A percentile compares a stretch with the other conserved stretches of the same genome.
These are phyloP conservation scores for Serranus cabrilla DNA, from an alignment of 2,797 vertebrate species.

Conservation along the genomic window DNA sequence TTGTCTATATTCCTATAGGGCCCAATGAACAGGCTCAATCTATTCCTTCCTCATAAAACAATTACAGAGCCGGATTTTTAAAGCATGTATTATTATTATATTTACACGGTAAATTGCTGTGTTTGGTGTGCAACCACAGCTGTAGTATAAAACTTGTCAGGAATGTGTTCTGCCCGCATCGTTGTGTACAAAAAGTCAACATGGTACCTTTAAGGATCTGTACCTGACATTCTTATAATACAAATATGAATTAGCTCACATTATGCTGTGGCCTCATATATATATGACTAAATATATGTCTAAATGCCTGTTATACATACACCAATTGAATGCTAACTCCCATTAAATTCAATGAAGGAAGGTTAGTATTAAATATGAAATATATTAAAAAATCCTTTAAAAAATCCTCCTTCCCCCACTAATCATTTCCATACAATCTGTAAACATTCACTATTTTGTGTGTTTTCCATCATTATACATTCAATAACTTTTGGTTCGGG, in stretches of 20 bases:
- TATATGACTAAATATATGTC: not conserved
- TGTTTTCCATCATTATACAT: not conserved
- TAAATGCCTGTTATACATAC: not conserved
- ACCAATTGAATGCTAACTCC: not conserved
- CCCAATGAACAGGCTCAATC: not conserved
- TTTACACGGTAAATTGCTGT: not conserved
- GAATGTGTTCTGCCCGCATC: too few relatives aligned
- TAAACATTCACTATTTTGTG: not conserved
- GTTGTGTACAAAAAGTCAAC: not conserved
- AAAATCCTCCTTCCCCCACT: not conserved
- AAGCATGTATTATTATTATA: not conserved
- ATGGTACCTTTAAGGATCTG: not conserved
- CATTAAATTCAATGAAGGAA: not conserved
- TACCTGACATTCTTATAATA: not conserved
- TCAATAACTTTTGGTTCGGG: not conserved
- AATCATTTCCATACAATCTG: not conserved
- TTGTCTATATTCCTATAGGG: not conserved
- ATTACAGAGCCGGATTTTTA: not conserved
- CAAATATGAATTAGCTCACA: not conserved
- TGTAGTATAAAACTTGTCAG: not conserved
- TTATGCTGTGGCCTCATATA: not conserved
- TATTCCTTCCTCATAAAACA: not conserved
- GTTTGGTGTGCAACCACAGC: not conserved
- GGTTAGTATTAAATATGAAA: not conserved
- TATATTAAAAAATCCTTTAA: not conserved